Conservation (phyloP, 2,888 invertebrate species). For the Clepsis dumicolana region DNA sequence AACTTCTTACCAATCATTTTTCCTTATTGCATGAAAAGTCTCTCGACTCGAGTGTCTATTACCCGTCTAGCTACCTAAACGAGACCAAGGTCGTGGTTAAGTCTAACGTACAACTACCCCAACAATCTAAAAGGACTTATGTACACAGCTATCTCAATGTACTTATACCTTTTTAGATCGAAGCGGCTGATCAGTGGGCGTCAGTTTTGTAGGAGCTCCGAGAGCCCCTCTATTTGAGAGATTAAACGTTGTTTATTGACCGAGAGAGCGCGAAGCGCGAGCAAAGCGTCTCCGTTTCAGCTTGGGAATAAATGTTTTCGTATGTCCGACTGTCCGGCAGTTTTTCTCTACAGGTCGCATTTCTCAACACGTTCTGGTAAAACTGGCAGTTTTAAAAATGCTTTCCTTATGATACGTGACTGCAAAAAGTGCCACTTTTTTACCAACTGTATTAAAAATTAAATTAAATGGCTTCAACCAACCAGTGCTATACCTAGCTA, state of each 20-base stretch:
- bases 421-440: no score
- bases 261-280: no score
- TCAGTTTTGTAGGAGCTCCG: background rate
- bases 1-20: background rate
- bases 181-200: background rate
- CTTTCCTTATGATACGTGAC: no score
- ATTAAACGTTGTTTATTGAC: background rate
- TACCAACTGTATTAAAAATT: no score
- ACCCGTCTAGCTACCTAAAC: conserved; percentile 6
- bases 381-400: no score
- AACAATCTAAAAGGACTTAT: background rate
- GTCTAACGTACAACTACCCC: background rate
- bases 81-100: background rate
- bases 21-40: background rate
- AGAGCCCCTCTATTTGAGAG: background rate
- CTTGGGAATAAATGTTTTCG: no score
- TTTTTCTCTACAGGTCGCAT: no score
- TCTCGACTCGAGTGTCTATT: conserved; percentile 3
- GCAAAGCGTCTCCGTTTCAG: no score
- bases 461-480: no score
- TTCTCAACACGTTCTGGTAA: no score
- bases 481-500: no score
- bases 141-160: background rate
- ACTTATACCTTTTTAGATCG: background rate
- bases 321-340: no score